Percentiles rank a stretch among this genome's conserved stretches.
phyloP scores from a whole-genome alignment of 2,797 vertebrate species.

The Heterohyrax brucei region DNA sequence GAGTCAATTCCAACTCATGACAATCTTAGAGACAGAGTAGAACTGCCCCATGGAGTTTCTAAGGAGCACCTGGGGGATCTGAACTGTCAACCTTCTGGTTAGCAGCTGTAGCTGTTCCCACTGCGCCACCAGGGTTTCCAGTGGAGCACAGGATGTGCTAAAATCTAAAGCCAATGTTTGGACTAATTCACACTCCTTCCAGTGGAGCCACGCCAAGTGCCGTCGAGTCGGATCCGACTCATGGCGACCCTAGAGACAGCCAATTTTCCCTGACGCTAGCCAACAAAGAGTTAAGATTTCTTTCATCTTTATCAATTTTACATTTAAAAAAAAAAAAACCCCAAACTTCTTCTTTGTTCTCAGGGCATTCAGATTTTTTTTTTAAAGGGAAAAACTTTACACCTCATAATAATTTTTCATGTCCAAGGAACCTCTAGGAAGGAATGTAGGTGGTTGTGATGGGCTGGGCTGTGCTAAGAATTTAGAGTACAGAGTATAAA shows the following conservation, averaged over 20 bases:
- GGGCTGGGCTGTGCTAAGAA: conserved; percentile 62
- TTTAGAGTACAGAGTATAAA: conserved; percentile 58
- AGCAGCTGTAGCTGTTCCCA: too few relatives aligned
- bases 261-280: background rate
- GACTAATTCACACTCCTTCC: conserved; percentile 9
- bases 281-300: background rate
- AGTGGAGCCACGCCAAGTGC: background rate
- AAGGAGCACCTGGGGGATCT: too few relatives aligned
- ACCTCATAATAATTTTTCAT: background rate
- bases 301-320: conserved; percentile 38
- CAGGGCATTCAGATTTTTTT: background rate
- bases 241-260: background rate
- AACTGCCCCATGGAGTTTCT: too few relatives aligned
- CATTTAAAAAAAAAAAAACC: background rate
- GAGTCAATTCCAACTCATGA: too few relatives aligned
- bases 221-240: too few relatives aligned
- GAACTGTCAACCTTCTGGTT: too few relatives aligned
- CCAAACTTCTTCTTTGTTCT: background rate
- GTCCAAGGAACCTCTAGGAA: background rate
- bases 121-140: too few relatives aligned
- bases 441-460: conserved; percentile 48
- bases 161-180: background rate
- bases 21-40: too few relatives aligned
- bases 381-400: conserved; percentile 34
- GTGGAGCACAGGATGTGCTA: conserved; percentile 49